These are phyloP conservation scores for Saturnia pavonia DNA, from an alignment of 2,888 invertebrate genomes.

Conservation along the genomic window DNA sequence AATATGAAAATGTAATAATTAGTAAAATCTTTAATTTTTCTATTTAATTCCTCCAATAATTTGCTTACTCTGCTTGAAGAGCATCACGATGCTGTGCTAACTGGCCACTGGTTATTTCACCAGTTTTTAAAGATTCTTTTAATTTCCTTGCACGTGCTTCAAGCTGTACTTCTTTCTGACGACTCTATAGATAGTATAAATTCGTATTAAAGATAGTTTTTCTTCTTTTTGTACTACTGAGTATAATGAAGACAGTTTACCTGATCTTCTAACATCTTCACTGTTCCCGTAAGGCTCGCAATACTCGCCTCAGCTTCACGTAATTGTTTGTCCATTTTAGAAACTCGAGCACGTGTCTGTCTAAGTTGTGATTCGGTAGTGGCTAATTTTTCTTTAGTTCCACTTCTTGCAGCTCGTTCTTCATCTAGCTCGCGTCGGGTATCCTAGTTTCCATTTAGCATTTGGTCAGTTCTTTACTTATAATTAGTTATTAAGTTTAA, in stretches of 20 bases:
- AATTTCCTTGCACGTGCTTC: slow-evolving; percentile 73
- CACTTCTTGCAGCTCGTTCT: slow-evolving; percentile 51
- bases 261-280: slow-evolving; percentile 73
- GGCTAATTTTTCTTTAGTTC: slow-evolving; percentile 59
- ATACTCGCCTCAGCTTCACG: slow-evolving; percentile 73
- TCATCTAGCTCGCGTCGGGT: slow-evolving; percentile 61
- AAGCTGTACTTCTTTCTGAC: slow-evolving; percentile 68
- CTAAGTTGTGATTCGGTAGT: slow-evolving; percentile 62
- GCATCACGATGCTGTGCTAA: slow-evolving; percentile 64
- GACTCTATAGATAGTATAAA: slow-evolving; percentile 50
- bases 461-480: background rate
- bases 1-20: background rate
- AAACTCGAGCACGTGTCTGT: slow-evolving; percentile 58
- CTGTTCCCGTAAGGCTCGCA: slow-evolving; percentile 64
- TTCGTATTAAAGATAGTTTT: background rate
- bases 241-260: slow-evolving; percentile 36
- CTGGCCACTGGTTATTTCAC: slow-evolving; percentile 64
- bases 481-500: background rate
- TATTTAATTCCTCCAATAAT: background rate
- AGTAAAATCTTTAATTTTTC: background rate
- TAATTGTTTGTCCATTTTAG: slow-evolving; percentile 72
- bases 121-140: slow-evolving; percentile 70
- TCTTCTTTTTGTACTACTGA: background rate
- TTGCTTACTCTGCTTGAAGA: slow-evolving; percentile 61
- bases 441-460: slow-evolving; percentile 40